Evolutionary conservation across 2,797 vertebrate species (phyloP), one percentile per base, ranked within the genome.

Genomic region (Centropyge bicolor): DNA sequence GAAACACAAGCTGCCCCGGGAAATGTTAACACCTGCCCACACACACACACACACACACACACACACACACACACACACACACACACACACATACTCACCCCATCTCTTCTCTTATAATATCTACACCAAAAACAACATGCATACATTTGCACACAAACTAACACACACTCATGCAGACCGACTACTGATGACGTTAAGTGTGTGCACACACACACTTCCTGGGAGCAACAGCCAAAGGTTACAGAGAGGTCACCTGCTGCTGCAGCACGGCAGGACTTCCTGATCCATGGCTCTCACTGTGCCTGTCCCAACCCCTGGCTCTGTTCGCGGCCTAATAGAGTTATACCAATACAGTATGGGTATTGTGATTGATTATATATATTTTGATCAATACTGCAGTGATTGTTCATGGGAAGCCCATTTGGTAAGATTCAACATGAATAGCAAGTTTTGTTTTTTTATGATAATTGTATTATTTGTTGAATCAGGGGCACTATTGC

Each of bases 211-310:
- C 38, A 55, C 70, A 60, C 76, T 79, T 82, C 76, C 82, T 84
- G 74, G 41, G 69, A 83, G 85, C 60, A 59, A 22, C 56, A 84
- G 68, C 63, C 80, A 92, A 93, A 94, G 92, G 92, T 93, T 88
- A 88, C 41, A 8, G 61, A 59, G 86, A 77, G 91, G 89, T 91
- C 83, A 89, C 94, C 90, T 84, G 93, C 93, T 93, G 93, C 77
- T 92, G 81, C 63, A 52, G 66, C 92, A 19, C 93, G 8, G 36
- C 90, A 87, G 91, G 93, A 81, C 88, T 92, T 92, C 92, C 92
- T 88, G 87, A 78, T 83, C 67, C 78, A 13, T 2, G 49, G 17
- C 81, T 75, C 91, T 86, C 31, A 41, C 88, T 81, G 89, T 72
- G 86, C 38, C 51, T 45, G 52, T 65, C 69, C 74, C 59, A 66